Evolutionary conservation across 2,113 vertebrate species (phyloP).

Genomic region (Chauna torquata): DNA sequence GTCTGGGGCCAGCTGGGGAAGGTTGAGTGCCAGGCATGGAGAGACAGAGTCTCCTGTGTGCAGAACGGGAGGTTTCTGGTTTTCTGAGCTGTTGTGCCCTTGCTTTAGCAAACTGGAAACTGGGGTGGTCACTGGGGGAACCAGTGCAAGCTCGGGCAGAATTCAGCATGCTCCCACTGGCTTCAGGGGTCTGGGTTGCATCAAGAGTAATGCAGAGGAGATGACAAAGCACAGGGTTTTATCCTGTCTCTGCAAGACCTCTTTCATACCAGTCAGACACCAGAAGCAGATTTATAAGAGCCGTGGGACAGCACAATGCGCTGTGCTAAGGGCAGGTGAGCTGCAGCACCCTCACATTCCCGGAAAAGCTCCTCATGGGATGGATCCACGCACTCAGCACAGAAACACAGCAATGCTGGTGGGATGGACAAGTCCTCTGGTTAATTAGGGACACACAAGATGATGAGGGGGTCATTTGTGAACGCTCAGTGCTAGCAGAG

Average conservation of each 20-base stretch:
- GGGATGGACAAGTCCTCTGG: not conserved
- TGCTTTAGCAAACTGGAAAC: not conserved
- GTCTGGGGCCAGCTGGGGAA: not conserved
- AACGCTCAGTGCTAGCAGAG: not conserved
- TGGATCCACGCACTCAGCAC: not conserved
- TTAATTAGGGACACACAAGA: not conserved
- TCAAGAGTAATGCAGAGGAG: not conserved
- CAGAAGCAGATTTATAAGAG: not conserved
- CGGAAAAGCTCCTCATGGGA: not conserved
- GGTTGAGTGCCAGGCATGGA: not conserved
- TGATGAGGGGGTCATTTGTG: not conserved
- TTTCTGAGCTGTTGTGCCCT: not conserved
- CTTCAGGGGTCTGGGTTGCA: not conserved
- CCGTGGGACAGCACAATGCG: rapidly evolving
- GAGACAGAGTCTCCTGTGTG: not conserved
- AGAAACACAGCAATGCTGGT: not conserved
- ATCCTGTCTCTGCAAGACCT: not conserved
- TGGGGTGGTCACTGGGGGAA: not conserved
- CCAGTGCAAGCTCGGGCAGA: not conserved
- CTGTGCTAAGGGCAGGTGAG: not conserved
- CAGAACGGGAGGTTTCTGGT: not conserved
- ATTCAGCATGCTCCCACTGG: not conserved
- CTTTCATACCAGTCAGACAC: not conserved
- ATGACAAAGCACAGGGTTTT: not conserved
- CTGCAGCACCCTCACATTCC: not conserved